Percentiles rank a stretch among this genome's conserved stretches.
These are phyloP conservation scores for Hirundichthys speculiger DNA, from an alignment of 2,113 vertebrate genomes.

Conservation along the genomic window DNA sequence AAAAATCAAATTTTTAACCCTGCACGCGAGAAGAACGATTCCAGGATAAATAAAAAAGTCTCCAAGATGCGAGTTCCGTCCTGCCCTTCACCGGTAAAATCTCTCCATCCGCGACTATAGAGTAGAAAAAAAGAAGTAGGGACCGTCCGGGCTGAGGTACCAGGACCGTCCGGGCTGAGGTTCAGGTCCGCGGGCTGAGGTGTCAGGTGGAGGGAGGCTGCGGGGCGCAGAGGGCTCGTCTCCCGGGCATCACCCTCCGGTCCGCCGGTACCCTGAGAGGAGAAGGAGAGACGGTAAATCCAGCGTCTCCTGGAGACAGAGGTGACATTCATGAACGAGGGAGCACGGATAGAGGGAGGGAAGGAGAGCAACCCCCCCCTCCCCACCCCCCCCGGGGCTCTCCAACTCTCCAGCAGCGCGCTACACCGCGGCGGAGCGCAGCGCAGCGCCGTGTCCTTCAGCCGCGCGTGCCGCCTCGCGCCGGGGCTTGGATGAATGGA, in stretches of 20 bases:
- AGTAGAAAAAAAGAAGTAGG: constrained; percentile 42
- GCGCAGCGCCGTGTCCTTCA: constrained; percentile 78
- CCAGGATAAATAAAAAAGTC: constrained; percentile 37
- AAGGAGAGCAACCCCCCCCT: constrained; percentile 40
- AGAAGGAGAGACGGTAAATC: constrained; percentile 55
- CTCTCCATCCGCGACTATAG: constrained; percentile 36
- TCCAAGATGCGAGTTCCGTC: constrained; percentile 24
- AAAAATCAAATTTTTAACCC: constrained; percentile 19
- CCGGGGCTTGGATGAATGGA: constrained; percentile 69
- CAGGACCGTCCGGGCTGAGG: constrained; percentile 67
- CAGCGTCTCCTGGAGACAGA: constrained; percentile 71
- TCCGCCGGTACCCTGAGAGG: constrained; percentile 64
- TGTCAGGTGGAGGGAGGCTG: constrained; percentile 34
- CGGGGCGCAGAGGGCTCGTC: constrained; percentile 38
- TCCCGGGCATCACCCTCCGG: constrained; percentile 58
- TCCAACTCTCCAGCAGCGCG: constrained; percentile 63
- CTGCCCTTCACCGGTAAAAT: constrained; percentile 47
- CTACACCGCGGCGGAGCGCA: constrained; percentile 57
- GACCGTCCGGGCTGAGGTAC: constrained; percentile 65
- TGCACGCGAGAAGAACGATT: too few relatives aligned
- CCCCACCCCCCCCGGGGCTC: constrained; percentile 41
- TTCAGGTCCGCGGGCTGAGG: constrained; percentile 55
- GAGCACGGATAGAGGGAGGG: constrained; percentile 30
- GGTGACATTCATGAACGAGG: constrained; percentile 81
- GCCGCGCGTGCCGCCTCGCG: constrained; percentile 62